phyloP scores from a whole-genome alignment of 2,113 vertebrate species.

The Phodopus roborovskii region DNA sequence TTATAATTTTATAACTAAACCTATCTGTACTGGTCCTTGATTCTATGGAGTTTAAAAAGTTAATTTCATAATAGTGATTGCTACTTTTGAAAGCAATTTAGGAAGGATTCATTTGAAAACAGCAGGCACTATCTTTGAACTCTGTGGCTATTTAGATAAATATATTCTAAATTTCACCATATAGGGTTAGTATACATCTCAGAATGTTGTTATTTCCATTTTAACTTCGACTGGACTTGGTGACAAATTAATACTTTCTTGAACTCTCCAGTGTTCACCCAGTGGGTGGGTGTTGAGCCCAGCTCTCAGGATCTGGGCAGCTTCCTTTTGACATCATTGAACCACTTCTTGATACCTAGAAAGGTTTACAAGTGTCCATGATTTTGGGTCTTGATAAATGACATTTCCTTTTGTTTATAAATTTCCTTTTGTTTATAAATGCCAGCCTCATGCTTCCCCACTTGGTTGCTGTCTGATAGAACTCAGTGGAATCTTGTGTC shows the following conservation, averaged over 20 bases:
- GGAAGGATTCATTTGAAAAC: conserved; percentile 24
- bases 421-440: not conserved
- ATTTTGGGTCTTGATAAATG: conserved; percentile 10
- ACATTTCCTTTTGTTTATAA: not conserved
- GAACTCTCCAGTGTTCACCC: not conserved
- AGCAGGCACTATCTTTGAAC: not conserved
- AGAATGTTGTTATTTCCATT: not conserved
- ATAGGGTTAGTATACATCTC: not conserved
- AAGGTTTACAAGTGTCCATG: conserved; percentile 1
- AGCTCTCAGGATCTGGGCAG: not conserved
- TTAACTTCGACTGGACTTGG: not conserved
- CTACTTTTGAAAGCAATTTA: conserved; percentile 7
- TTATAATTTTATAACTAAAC: conserved; percentile 18
- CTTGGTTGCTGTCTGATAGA: conserved; percentile 34
- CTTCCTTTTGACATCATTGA: not conserved
- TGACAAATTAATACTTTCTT: not conserved
- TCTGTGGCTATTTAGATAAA: not conserved
- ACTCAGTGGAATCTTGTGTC: conserved; percentile 6
- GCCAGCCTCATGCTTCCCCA: conserved; percentile 19
- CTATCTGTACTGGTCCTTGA: not conserved
- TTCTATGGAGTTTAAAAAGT: not conserved
- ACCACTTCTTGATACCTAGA: not conserved
- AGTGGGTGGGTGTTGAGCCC: not conserved
- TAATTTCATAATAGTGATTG: not conserved
- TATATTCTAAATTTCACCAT: conserved; percentile 21